Conservation (phyloP, 2,797 vertebrate species). For the Brachyrhaphis roseni region DNA sequence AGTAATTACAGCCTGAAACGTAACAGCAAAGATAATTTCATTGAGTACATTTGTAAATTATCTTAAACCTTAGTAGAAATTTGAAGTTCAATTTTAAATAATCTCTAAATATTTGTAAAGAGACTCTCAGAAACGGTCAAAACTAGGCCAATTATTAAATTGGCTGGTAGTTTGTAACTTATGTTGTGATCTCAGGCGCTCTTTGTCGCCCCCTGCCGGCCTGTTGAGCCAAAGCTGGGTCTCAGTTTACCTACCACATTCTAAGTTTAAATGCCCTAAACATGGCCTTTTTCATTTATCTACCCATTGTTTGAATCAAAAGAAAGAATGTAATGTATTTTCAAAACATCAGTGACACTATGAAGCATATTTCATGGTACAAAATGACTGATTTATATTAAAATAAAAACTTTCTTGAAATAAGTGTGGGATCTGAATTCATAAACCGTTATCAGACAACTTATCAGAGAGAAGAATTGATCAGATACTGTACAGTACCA, state of each 20-base stretch:
- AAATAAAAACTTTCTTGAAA: background rate
- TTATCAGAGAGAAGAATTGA: background rate
- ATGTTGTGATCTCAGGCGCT: background rate
- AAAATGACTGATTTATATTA: background rate
- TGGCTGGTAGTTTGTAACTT: background rate
- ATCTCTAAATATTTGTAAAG: background rate
- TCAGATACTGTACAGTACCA: background rate
- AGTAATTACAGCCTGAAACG: background rate
- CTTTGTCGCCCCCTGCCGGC: background rate
- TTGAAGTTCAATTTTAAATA: too few species aligned
- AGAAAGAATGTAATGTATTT: background rate
- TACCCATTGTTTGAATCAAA: background rate
- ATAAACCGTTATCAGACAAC: background rate
- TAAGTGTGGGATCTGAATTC: background rate
- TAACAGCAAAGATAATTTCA: background rate
- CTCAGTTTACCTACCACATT: background rate
- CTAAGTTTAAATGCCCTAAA: background rate
- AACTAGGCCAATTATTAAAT: background rate
- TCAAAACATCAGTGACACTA: background rate
- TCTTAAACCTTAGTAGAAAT: background rate
- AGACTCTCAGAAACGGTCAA: background rate
- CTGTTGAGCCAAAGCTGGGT: background rate
- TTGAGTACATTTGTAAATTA: background rate
- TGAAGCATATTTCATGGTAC: background rate
- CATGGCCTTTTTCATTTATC: background rate